phyloP scores from a whole-genome alignment of 2,113 vertebrate species.

The Psephotus haematonotus region DNA sequence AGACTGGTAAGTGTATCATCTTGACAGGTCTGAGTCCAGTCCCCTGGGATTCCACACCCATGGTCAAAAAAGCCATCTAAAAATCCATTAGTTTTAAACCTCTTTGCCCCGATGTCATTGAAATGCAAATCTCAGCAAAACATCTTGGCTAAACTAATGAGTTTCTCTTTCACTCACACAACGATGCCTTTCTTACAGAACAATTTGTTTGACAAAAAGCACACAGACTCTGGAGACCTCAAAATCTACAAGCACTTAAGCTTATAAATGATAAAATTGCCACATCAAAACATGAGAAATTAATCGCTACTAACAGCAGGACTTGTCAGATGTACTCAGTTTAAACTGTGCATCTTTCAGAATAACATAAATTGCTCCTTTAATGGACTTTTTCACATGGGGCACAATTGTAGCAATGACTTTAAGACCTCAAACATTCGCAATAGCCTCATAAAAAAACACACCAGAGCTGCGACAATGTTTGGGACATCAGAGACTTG shows the following conservation, averaged over 20 bases:
- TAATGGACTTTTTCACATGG: background rate
- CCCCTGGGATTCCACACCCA: too few species aligned
- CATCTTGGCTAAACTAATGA: background rate
- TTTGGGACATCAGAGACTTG: background rate
- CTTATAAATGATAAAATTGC: background rate
- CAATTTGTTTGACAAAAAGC: background rate
- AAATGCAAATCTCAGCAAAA: conserved; percentile 10
- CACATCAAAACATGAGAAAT: background rate
- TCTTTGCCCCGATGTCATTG: background rate
- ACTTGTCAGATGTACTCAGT: background rate
- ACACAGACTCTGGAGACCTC: background rate
- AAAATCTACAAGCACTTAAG: background rate
- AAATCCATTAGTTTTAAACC: background rate
- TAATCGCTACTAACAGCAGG: background rate
- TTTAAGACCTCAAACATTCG: background rate
- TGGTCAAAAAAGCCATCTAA: background rate
- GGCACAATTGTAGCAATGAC: background rate
- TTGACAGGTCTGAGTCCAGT: background rate
- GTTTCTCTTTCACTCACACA: background rate
- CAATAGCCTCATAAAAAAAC: background rate
- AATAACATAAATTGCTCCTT: background rate
- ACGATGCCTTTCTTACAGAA: background rate
- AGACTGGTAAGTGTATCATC: background rate
- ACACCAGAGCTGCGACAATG: background rate
- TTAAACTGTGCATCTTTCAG: background rate